These are phyloP conservation scores for Disparrhopalites patrizii DNA, from an alignment of 2,888 invertebrate species.

Conservation along the genomic window DNA sequence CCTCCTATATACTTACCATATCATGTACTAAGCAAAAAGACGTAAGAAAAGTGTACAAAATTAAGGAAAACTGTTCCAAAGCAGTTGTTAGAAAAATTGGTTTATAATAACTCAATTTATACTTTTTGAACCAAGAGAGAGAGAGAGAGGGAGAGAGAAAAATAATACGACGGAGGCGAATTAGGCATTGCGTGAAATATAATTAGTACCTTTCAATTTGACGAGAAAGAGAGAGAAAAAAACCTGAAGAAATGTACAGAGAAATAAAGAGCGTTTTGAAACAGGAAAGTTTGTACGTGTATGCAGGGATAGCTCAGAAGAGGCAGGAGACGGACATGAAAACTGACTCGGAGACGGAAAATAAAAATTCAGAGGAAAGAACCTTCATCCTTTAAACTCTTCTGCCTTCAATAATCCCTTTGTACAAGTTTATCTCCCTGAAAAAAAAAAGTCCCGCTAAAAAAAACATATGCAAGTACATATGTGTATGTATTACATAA, in stretches of 20 bases:
- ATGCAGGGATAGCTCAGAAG: background rate
- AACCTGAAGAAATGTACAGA: constrained; percentile 24
- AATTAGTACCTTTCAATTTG: constrained; percentile 50
- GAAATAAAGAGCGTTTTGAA: constrained; percentile 17
- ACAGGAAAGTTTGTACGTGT: background rate
- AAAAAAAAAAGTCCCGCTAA: background rate
- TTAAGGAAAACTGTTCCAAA: constrained; percentile 22
- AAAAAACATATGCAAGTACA: background rate
- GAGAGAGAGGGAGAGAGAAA: too few relatives aligned
- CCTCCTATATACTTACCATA: background rate
- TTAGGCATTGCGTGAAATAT: constrained; percentile 49
- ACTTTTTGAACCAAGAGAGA: too few relatives aligned
- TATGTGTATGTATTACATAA: background rate
- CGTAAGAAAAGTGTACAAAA: constrained; percentile 11
- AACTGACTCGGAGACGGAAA: too few relatives aligned
- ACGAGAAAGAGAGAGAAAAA: constrained; percentile 44
- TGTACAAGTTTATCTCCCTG: too few relatives aligned
- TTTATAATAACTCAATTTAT: constrained; percentile 49
- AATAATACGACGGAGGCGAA: constrained; percentile 34
- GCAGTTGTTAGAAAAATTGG: constrained; percentile 47
- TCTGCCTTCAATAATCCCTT: too few relatives aligned
- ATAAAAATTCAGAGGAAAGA: too few relatives aligned
- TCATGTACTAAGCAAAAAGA: background rate
- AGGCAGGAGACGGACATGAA: too few relatives aligned
- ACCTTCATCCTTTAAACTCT: too few relatives aligned